These are phyloP conservation scores for Sylvilagus floridanus DNA, from an alignment of 2,797 vertebrate genomes.

Conservation along the genomic window DNA sequence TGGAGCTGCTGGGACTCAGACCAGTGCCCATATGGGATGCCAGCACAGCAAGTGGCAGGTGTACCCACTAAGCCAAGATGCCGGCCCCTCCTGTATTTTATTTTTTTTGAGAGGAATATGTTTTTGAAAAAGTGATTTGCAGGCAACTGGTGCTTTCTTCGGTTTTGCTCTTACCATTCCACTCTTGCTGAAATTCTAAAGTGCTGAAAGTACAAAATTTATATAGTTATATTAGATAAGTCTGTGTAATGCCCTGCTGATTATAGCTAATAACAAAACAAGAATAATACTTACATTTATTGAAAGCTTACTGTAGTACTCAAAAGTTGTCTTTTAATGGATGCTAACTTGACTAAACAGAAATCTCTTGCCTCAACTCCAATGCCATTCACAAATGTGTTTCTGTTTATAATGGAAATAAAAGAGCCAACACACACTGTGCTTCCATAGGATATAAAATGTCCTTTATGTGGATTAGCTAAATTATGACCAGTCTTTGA, in stretches of 20 bases:
- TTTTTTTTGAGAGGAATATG: no score
- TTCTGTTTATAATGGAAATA: slow-evolving; percentile 42
- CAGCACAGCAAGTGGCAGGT: no score
- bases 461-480: slow-evolving; percentile 31
- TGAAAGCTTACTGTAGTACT: neutral
- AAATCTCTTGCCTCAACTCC: slow-evolving; percentile 20
- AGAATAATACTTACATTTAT: slow-evolving; percentile 1
- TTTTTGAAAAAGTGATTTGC: neutral
- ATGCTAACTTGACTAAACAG: neutral
- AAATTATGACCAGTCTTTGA: slow-evolving; percentile 61
- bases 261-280: neutral
- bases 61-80: no score
- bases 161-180: neutral
- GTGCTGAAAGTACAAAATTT: slow-evolving; percentile 5
- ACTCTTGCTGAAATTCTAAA: slow-evolving; percentile 14
- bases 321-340: neutral
- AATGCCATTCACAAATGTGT: neutral
- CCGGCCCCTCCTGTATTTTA: no score
- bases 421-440: neutral
- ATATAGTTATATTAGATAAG: neutral
- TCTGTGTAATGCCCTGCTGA: neutral
- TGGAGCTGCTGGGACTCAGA: no score
- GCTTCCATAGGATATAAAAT: slow-evolving; percentile 43
- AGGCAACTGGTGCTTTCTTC: neutral
- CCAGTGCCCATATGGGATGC: no score